A percentile compares a stretch with the other conserved stretches of the same genome.
Conservation (phyloP, 2,888 invertebrate species). For the Watsonalla cultraria region DNA sequence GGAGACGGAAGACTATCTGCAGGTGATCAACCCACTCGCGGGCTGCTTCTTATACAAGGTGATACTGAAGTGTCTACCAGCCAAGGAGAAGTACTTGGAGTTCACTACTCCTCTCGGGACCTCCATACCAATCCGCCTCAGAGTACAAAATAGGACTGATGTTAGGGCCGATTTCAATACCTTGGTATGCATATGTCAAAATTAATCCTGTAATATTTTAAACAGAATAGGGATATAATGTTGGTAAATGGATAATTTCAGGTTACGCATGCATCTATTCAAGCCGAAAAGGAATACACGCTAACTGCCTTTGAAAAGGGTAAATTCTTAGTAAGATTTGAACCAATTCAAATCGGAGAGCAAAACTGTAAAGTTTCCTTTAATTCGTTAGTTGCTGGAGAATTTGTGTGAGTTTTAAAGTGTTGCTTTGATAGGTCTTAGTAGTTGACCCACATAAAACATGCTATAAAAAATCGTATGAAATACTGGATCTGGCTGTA, state of each 20-base stretch:
- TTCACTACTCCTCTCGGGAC: conserved; percentile 48
- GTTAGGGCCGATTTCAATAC: conserved; percentile 43
- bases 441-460: no score
- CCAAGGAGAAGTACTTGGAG: conserved; percentile 57
- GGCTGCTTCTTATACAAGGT: conserved; percentile 58
- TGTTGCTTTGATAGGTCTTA: neutral
- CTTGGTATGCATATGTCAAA: conserved; percentile 29
- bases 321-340: conserved; percentile 59
- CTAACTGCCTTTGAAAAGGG: conserved; percentile 58
- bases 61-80: conserved; percentile 55
- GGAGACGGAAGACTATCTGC: conserved; percentile 43
- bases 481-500: no score
- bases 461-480: no score
- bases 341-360: conserved; percentile 55
- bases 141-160: conserved; percentile 58
- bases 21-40: conserved; percentile 47
- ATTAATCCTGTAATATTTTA: no score
- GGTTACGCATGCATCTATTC: conserved; percentile 56
- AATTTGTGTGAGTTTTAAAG: conserved; percentile 57
- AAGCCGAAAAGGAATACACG: conserved; percentile 41
- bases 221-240: no score
- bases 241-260: conserved; percentile 17
- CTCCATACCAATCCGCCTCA: conserved; percentile 48
- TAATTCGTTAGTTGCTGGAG: conserved; percentile 53
- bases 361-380: conserved; percentile 55